Evolutionary conservation across 1,140 invertebrate species (phyloP).

Genomic region (Drosophila sechellia): DNA sequence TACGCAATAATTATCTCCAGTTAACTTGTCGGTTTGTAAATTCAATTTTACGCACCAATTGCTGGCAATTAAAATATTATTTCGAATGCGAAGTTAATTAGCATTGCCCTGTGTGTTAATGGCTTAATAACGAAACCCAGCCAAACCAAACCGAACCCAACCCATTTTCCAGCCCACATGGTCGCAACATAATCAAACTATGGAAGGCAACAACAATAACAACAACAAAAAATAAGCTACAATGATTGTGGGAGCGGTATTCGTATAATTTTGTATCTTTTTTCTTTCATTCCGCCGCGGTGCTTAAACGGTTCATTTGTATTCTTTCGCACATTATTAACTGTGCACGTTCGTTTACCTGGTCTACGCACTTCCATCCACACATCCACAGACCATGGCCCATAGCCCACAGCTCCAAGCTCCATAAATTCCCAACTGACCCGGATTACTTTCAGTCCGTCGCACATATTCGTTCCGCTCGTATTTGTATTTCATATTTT

Average conservation of each 20-base stretch:
- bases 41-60: constrained; percentile 43
- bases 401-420: not conserved
- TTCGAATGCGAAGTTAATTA: constrained; percentile 38
- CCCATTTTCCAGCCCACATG: constrained; percentile 31
- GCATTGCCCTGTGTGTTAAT: constrained; percentile 37
- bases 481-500: constrained; percentile 11
- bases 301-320: constrained; percentile 44
- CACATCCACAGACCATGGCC: too few species aligned
- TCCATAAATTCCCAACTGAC: constrained; percentile 42
- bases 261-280: constrained; percentile 23
- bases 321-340: constrained; percentile 28
- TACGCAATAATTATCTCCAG: not conserved
- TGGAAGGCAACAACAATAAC: not conserved
- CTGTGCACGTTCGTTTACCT: constrained; percentile 34
- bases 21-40: constrained; percentile 12
- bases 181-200: constrained; percentile 8
- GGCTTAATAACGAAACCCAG: constrained; percentile 31
- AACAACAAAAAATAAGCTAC: not conserved
- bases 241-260: constrained; percentile 36
- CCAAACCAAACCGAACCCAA: constrained; percentile 13
- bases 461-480: not conserved
- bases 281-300: constrained; percentile 6
- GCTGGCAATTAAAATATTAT: constrained; percentile 44
- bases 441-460: constrained; percentile 19
- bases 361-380: constrained; percentile 9